Evolutionary conservation across 2,888 invertebrate species (phyloP).

Genomic region (Zaprionus lineosus): DNA sequence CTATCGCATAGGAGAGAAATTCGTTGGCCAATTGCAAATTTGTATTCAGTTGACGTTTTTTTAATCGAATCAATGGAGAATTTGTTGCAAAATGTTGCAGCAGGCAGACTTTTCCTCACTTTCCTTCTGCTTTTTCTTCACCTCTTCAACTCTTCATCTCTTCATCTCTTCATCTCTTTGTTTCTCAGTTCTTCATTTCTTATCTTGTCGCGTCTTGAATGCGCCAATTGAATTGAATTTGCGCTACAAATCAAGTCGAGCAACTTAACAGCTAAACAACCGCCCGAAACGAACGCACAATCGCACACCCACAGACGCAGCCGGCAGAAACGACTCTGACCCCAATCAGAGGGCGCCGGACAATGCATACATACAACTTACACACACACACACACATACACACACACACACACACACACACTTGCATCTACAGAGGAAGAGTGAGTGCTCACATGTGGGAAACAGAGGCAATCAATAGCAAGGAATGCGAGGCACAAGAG

Average conservation of each 20-base stretch:
- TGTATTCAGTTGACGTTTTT: background rate
- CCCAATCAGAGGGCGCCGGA: slow-evolving; percentile 33
- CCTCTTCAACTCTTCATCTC: too few species aligned
- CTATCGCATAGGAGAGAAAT: too few species aligned
- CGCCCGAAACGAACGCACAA: slow-evolving; percentile 49
- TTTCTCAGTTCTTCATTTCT: too few species aligned
- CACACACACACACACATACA: slow-evolving; percentile 9
- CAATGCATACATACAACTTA: slow-evolving; percentile 27
- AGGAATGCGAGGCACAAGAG: slow-evolving; percentile 65
- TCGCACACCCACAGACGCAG: slow-evolving; percentile 4
- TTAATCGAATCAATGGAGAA: slow-evolving; percentile 32
- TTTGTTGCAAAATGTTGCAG: slow-evolving; percentile 52
- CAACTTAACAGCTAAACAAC: slow-evolving; percentile 77
- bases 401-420: background rate
- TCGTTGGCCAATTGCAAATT: background rate
- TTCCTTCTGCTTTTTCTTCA: too few species aligned
- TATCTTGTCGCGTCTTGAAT: slow-evolving; percentile 45
- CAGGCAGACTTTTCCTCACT: too few species aligned
- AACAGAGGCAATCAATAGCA: slow-evolving; percentile 71
- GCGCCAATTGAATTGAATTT: slow-evolving; percentile 75
- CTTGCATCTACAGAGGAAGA: background rate
- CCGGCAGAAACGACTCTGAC: slow-evolving; percentile 28
- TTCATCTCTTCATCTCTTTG: too few species aligned
- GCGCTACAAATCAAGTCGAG: slow-evolving; percentile 76
- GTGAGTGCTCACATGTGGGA: slow-evolving; percentile 31